These are phyloP conservation scores for Abrostola triplasia DNA, from an alignment of 2,888 invertebrate genomes.

Conservation along the genomic window DNA sequence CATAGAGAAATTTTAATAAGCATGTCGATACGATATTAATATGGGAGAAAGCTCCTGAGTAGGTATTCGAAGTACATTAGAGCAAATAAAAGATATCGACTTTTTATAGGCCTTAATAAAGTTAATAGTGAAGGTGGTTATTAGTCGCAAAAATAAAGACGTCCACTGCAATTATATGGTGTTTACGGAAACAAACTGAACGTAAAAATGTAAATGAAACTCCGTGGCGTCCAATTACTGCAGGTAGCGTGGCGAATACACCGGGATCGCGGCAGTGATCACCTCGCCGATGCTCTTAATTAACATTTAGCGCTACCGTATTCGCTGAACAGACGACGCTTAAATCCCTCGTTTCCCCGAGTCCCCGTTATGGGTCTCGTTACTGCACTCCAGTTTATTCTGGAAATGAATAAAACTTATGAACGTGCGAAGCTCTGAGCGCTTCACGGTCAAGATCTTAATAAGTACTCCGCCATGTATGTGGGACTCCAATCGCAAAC, in stretches of 20 bases:
- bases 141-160: constrained; percentile 52
- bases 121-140: constrained; percentile 52
- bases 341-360: constrained; percentile 67
- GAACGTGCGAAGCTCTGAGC: constrained; percentile 59
- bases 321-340: constrained; percentile 66
- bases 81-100: constrained; percentile 52
- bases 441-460: constrained; percentile 57
- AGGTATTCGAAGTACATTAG: constrained; percentile 51
- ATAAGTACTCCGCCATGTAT: constrained; percentile 54
- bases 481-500: constrained; percentile 46
- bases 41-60: constrained; percentile 70
- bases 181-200: constrained; percentile 62
- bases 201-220: constrained; percentile 75
- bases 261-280: constrained; percentile 73
- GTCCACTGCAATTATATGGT: constrained; percentile 65
- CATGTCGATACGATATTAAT: constrained; percentile 65
- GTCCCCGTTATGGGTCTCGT: constrained; percentile 81
- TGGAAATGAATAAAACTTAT: constrained; percentile 68
- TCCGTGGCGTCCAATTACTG: constrained; percentile 75
- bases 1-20: constrained; percentile 74
- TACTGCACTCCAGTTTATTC: constrained; percentile 71
- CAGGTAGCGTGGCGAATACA: constrained; percentile 59
- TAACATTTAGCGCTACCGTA: constrained; percentile 83
- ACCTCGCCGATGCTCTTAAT: constrained; percentile 81
- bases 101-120: constrained; percentile 61